These are phyloP conservation scores for Bombus polaris DNA, from an alignment of 1,140 invertebrate genomes.

Conservation along the genomic window DNA sequence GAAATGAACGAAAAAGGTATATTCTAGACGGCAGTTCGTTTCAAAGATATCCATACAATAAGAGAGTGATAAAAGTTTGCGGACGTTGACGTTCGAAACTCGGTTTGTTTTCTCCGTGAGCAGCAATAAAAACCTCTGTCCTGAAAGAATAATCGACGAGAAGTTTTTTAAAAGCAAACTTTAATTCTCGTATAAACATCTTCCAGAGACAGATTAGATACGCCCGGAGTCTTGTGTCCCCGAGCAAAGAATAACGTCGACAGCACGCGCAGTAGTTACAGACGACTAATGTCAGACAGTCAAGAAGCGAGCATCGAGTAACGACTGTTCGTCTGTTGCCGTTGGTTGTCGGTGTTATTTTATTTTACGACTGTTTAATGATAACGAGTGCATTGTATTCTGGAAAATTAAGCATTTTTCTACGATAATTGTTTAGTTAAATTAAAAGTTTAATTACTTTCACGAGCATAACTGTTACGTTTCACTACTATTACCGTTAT, in stretches of 20 bases:
- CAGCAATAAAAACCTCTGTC: background rate
- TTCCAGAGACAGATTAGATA: background rate
- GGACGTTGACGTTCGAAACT: background rate
- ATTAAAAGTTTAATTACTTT: too few relatives aligned
- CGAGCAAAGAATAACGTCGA: background rate
- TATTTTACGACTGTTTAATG: background rate
- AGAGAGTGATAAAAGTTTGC: slow-evolving; percentile 32
- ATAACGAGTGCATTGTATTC: background rate
- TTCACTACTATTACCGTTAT: too few relatives aligned
- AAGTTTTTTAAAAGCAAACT: slow-evolving; percentile 5
- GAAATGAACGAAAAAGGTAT: slow-evolving; percentile 9
- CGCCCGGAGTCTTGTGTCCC: background rate
- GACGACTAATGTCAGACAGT: slow-evolving; percentile 5
- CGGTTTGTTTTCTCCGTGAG: background rate
- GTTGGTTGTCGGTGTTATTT: background rate
- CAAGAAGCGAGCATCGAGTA: background rate
- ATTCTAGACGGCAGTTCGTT: slow-evolving; percentile 11
- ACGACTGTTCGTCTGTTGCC: background rate
- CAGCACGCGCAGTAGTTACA: background rate
- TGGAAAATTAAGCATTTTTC: background rate
- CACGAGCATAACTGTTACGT: too few relatives aligned
- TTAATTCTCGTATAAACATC: background rate
- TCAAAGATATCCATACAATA: slow-evolving; percentile 39
- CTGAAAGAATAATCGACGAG: background rate
- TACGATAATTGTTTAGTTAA: too few relatives aligned